Conservation (phyloP, 2,113 vertebrate genomes). For the Lampris incognitus region DNA sequence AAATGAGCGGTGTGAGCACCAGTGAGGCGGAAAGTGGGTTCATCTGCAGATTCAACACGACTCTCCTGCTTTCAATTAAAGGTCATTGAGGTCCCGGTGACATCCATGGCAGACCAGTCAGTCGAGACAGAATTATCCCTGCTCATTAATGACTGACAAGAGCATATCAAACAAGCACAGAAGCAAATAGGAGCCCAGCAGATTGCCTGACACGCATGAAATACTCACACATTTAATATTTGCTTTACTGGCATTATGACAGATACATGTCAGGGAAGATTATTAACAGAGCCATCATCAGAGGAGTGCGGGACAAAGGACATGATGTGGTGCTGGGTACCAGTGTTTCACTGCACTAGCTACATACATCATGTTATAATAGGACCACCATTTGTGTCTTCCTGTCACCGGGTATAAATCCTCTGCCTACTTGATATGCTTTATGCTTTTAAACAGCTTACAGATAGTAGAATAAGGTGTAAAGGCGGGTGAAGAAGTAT, state of each 20-base stretch:
- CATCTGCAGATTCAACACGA: constrained; percentile 36
- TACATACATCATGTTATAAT: neutral
- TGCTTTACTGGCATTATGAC: constrained; percentile 64
- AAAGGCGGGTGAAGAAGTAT: constrained; percentile 1
- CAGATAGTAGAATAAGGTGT: neutral
- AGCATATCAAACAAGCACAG: constrained; percentile 63
- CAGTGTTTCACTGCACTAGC: neutral
- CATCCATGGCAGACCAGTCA: constrained; percentile 40
- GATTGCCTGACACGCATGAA: constrained; percentile 55
- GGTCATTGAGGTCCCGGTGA: constrained; percentile 58
- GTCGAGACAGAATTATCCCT: constrained; percentile 53
- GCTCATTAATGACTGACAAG: constrained; percentile 68
- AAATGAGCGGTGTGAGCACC: constrained; percentile 29
- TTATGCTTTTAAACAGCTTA: neutral
- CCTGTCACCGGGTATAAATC: no score
- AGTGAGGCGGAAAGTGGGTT: constrained; percentile 44
- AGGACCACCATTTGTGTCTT: neutral
- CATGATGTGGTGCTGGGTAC: neutral
- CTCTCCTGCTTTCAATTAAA: constrained; percentile 55
- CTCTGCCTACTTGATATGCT: neutral
- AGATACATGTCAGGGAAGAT: constrained; percentile 50
- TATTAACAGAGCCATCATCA: constrained; percentile 37
- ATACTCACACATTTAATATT: constrained; percentile 51
- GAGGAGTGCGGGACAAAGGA: neutral
- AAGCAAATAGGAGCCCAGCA: constrained; percentile 43